Evolutionary conservation across 2,888 invertebrate species (phyloP), one percentile per base, ranked within the genome.

Genomic region (Papilio gigon): DNA sequence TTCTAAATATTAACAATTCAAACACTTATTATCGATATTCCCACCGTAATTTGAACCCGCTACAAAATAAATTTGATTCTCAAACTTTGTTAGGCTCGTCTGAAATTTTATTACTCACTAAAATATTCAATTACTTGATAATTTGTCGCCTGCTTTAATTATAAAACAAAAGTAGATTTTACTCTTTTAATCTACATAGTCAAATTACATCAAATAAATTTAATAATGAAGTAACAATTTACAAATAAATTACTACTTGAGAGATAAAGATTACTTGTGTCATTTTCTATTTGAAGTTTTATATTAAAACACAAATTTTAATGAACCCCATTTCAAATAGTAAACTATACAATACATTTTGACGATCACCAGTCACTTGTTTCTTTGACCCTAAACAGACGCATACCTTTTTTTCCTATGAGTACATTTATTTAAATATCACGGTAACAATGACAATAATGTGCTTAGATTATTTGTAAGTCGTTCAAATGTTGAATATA

Each of bases 51-150:
- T 58, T 5, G 22, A 42, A 17, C 56, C 12, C 2, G n/a, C 30
- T 25, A 17, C 25, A 68, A 68, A 62, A 27, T 27, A 59, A 66
- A 62, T 68, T 62, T 58, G 14, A 68, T 27, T 63, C 47, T 8
- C 35, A 25, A 68, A 68, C 58, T 63, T 60, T 27, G 35, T 59
- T 58, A 63, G 35, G 47, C 37, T 63, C 58, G 58, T 58, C 25
- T 44, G 27, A 63, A 63, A 68, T 58, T 63, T 63, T 63, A 63
- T 63, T 58, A 58, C 56, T 33, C n/a, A 17, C 6, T 63, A 68
- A 62, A 68, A 58, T 68, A 68, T 63, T 63, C 11, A 47, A 44
- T 35, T 63, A 47, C 8, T 33, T 47, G 6, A 22, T 47, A 62
- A 4, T 8, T 53, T 53, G 50, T 50, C 50, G 27, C 50, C 50